Evolutionary conservation across 2,113 vertebrate species (phyloP).

Genomic region (Triplophysa tibetana): DNA sequence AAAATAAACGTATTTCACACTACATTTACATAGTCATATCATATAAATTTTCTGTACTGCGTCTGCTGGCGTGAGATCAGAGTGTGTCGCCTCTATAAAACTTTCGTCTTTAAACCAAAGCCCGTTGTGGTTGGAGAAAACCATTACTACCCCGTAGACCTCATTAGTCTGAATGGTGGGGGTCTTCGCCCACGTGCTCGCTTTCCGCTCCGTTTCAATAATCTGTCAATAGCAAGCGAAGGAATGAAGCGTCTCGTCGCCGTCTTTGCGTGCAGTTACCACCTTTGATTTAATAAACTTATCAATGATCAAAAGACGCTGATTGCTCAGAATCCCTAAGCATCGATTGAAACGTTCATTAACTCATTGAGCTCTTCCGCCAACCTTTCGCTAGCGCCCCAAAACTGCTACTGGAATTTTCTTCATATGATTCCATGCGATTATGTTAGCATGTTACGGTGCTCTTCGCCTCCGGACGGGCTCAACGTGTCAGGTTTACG

Average conservation of each 20-base stretch:
- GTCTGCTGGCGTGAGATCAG: neutral
- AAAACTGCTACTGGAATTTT: too few species aligned
- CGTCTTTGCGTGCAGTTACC: conserved; percentile 8
- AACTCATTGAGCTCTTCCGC: conserved; percentile 45
- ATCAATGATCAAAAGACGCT: conserved; percentile 47
- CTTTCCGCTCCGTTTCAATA: conserved; percentile 37
- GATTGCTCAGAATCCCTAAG: conserved; percentile 46
- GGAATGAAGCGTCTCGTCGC: conserved; percentile 19
- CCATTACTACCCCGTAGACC: conserved; percentile 38
- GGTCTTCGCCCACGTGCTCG: conserved; percentile 13
- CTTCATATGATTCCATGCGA: conserved; percentile 17
- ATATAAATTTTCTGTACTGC: neutral
- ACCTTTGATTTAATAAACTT: conserved; percentile 46
- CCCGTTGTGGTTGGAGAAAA: conserved; percentile 29
- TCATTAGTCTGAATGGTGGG: conserved; percentile 37
- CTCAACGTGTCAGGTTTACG: conserved; percentile 40
- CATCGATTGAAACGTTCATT: conserved; percentile 53
- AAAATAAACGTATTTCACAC: neutral
- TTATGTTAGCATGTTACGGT: conserved; percentile 45
- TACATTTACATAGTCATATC: neutral
- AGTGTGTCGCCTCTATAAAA: neutral
- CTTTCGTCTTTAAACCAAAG: conserved; percentile 9
- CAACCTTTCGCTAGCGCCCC: conserved; percentile 26
- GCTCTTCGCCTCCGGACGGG: conserved; percentile 26
- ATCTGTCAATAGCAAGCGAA: conserved; percentile 16